Evolutionary conservation across 2,888 invertebrate species (phyloP), one percentile per base, ranked within the genome.

Genomic region (Hyposoter dolosus): DNA sequence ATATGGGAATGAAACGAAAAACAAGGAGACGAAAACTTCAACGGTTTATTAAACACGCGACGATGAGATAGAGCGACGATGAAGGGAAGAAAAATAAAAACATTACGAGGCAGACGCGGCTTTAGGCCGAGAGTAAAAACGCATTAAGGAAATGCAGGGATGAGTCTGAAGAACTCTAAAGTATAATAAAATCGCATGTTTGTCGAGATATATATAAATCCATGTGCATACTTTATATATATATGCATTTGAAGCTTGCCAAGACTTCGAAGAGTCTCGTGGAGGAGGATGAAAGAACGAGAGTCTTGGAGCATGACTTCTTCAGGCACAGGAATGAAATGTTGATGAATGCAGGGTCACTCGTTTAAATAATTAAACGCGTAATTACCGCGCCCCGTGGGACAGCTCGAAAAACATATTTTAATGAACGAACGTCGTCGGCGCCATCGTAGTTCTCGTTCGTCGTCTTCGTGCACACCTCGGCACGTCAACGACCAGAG

Each of bases 351-450:
- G 91, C 89, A 88, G 83, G 88, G 89, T 91, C 88, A 91, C 90
- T 91, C 92, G 91, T 92, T 93, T 91, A 92, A 92, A 93, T 92
- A 93, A 93, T 92, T 92, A 92, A 93, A 92, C 90, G 91, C 91
- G 90, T 93, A 93, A 93, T 93, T 93, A 92, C 91, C 90, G 91
- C 81, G 88, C 88, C 88, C 80, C 40, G 65, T 65, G 69, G 6
- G 56, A 56, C 76, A 74, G 68, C 65, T 68, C 47, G 82, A 89
- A 89, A 89, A 90, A 88, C 88, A 89, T 88, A 91, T 93, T 93
- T 93, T 92, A 93, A 93, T 92, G 92, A 93, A 92, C 88, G 89
- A 88, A 53, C 74, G 65, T 79, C 82, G 50, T 77, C 69, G 77
- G 68, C 35, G 15, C 56, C 56, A 17, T 71, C 71, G 65, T 53